Evolutionary conservation across 2,888 invertebrate genomes (phyloP).

Genomic region (Eristalis arbustorum): DNA sequence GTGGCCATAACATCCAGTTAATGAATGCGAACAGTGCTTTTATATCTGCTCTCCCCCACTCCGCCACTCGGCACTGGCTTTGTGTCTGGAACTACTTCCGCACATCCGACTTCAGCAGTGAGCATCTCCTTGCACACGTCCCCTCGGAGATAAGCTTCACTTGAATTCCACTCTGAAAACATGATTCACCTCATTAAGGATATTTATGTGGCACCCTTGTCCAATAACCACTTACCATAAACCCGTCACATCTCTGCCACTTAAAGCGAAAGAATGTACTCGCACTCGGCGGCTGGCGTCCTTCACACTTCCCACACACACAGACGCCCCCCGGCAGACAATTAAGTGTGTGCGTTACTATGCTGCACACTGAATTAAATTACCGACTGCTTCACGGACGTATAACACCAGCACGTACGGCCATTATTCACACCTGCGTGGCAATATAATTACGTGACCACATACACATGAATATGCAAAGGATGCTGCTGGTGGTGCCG

Average conservation of each 20-base stretch:
- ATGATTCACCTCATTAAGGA: not conserved
- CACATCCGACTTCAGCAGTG: not conserved
- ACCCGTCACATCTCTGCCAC: not conserved
- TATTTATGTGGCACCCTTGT: not conserved
- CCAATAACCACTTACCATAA: not conserved
- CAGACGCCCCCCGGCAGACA: not conserved
- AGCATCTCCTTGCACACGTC: not conserved
- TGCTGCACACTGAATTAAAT: conserved; percentile 19
- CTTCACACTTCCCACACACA: not conserved
- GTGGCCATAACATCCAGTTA: not conserved
- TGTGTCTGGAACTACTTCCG: not conserved
- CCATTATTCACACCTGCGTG: conserved; percentile 62
- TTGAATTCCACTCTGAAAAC: not conserved
- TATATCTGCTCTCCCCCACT: not conserved
- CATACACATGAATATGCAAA: conserved; percentile 40
- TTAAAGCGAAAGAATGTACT: not conserved
- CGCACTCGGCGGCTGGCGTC: not conserved
- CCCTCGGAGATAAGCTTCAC: not conserved
- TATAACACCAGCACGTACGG: conserved; percentile 37
- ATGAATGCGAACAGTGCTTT: not conserved
- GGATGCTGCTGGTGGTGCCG: not conserved
- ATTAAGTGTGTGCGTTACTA: conserved; percentile 10
- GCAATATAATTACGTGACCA: conserved; percentile 55
- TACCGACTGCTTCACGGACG: not conserved
- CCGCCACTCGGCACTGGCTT: not conserved